Evolutionary conservation across 1,140 invertebrate species (phyloP), one percentile per base, ranked within the genome.

Genomic region (Yoshiicerus persimilis): DNA sequence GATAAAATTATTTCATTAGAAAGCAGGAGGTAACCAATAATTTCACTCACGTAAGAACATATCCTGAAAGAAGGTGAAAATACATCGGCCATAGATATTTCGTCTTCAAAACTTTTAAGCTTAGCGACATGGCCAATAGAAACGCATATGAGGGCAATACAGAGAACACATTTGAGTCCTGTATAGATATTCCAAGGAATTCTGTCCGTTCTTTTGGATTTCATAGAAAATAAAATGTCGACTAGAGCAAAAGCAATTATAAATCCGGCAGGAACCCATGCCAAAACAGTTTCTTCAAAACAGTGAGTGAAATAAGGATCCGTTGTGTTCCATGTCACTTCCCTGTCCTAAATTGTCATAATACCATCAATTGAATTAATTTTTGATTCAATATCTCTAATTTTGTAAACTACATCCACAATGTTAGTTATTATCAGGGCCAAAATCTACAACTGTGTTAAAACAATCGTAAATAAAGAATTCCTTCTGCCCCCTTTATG

Each of bases 241-340:
- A 84, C 32, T 10, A 86, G 0, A 13, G 41, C 88, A 90, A 96
- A 96, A 0, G 95, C 84, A 96, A 96, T 97, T 4, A 98, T 93
- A 92, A 97, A 98, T 25, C 94, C 92, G 92, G 97, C 97, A 6
- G 98, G 97, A 66, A 95, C 92, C 97, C 97, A 98, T 77, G 97
- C 93, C 41, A 99, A 92, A 1, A 96, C 95, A 4, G 97, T 98
- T 92, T 96, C 95, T 92, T 98, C 96, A 93, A 98, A 97, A 92
- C 97, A 98, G 92, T 94, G 93, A 86, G 97, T 97, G 80, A 98
- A 94, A 92, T 97, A 95, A 64, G 97, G 97, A 92, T 95, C 93
- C n/a, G 94, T 93, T 30, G 96, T 97, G 89, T 96, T 93, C 97
- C 97, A 98, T 80, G 96, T 95, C 91, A 95, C 89, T 91, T 94